These are phyloP conservation scores for Aptenodytes forsteri DNA, from an alignment of 2,113 vertebrate species.

Conservation along the genomic window DNA sequence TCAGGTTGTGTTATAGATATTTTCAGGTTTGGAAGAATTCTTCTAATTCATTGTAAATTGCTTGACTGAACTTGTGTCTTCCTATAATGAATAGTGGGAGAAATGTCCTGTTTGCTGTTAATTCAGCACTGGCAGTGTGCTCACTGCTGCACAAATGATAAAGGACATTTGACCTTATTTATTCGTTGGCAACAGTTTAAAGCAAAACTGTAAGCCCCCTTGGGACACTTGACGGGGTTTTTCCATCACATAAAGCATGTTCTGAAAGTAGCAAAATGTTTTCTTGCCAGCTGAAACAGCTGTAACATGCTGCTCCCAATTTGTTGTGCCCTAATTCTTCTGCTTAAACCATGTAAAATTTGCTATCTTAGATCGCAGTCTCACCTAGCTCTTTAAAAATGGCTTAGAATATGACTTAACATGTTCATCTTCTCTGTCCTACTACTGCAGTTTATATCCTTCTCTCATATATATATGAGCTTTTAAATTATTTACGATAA, in stretches of 20 bases:
- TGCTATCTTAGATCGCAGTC: neutral
- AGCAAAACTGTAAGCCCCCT: neutral
- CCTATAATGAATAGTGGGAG: neutral
- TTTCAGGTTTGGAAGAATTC: neutral
- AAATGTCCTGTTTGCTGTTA: neutral
- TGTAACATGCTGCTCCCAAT: neutral
- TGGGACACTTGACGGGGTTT: constrained; percentile 18
- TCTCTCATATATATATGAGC: neutral
- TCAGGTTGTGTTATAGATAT: neutral
- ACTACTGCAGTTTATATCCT: neutral
- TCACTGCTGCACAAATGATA: constrained; percentile 1
- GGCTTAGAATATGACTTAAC: neutral
- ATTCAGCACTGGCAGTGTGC: neutral
- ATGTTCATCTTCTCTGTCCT: neutral
- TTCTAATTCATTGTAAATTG: neutral
- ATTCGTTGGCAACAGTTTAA: constrained; percentile 11
- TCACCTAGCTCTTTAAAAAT: neutral
- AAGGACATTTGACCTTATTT: constrained; percentile 9
- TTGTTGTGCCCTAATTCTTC: constrained; percentile 34
- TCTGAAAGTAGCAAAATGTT: constrained; percentile 16
- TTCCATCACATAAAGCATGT: neutral
- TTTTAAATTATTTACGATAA: constrained; percentile 38
- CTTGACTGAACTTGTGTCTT: neutral
- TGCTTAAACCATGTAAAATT: neutral
- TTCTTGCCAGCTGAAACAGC: constrained; percentile 9